phyloP scores from a whole-genome alignment of 2,113 vertebrate genomes.

The Corythornis cristatus region DNA sequence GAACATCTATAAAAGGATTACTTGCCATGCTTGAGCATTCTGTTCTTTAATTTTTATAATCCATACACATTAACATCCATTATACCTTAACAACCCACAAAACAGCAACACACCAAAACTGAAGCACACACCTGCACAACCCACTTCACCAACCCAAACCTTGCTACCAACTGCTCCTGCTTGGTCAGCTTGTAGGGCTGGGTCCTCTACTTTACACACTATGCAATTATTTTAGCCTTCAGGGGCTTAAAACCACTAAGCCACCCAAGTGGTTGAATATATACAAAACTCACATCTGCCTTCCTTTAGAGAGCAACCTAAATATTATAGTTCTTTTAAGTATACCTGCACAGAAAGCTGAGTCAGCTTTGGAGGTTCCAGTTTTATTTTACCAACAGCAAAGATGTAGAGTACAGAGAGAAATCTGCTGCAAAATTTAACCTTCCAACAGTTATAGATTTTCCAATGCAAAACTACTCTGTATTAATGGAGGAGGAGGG shows the following conservation, averaged over 20 bases:
- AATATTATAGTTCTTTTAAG: conserved; percentile 27
- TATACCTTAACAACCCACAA: not conserved
- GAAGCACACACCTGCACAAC: not conserved
- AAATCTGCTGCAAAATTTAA: not conserved
- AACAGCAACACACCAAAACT: not conserved
- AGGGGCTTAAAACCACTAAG: conserved; percentile 44
- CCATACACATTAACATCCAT: not conserved
- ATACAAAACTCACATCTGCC: conserved; percentile 42
- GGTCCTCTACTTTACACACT: not conserved
- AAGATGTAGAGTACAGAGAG: not conserved
- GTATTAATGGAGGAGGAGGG: not conserved
- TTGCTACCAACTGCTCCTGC: not conserved
- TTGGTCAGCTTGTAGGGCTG: not conserved
- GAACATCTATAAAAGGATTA: not conserved
- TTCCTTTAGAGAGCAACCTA: conserved; percentile 21
- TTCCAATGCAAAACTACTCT: not conserved
- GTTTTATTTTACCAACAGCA: not conserved
- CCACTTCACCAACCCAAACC: not conserved
- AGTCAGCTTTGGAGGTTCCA: conserved; percentile 56
- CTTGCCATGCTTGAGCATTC: not conserved
- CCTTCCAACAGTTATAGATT: not conserved
- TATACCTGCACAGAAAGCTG: conserved; percentile 30
- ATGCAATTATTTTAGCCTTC: conserved; percentile 19
- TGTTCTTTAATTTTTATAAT: conserved; percentile 33
- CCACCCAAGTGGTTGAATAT: conserved; percentile 46